Percentiles rank a stretch among this genome's conserved stretches.
Conservation (phyloP, 2,113 vertebrate species). For the Chelonoidis abingdonii region DNA sequence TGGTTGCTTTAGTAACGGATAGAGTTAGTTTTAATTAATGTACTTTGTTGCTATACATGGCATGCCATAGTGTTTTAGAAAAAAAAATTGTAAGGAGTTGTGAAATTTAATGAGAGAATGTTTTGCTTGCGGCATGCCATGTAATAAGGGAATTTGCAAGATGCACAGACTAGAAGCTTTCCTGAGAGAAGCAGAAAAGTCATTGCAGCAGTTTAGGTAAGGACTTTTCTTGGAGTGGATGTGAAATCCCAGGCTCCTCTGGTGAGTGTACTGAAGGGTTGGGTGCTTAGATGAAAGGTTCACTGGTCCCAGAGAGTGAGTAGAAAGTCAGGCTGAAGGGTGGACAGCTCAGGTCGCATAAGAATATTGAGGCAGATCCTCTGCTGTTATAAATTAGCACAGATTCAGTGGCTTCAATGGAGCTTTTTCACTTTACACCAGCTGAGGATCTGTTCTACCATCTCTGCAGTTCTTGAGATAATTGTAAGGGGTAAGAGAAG, state of each 20-base stretch:
- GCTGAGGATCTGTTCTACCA: neutral
- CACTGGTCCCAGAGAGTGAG: neutral
- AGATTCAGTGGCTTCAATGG: neutral
- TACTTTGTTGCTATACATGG: neutral
- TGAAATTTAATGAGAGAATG: slow-evolving; percentile 33
- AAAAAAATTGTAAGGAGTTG: slow-evolving; percentile 8
- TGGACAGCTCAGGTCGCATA: neutral
- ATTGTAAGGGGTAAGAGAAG: neutral
- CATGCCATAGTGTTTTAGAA: neutral
- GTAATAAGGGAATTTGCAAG: neutral
- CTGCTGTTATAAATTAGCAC: neutral
- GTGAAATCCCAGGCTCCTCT: neutral
- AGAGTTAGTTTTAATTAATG: neutral
- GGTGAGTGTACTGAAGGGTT: neutral
- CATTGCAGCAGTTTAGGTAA: neutral
- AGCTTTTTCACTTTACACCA: neutral
- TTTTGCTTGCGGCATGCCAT: neutral
- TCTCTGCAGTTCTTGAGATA: neutral
- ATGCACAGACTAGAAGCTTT: neutral
- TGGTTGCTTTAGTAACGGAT: neutral
- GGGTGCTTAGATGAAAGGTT: slow-evolving; percentile 39
- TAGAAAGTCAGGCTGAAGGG: neutral
- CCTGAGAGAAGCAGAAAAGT: neutral
- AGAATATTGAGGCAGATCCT: neutral
- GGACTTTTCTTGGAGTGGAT: neutral